Base-by-base conservation (phyloP, 2,797 vertebrate genomes). In the Poeciliopsis presidionis region DNA sequence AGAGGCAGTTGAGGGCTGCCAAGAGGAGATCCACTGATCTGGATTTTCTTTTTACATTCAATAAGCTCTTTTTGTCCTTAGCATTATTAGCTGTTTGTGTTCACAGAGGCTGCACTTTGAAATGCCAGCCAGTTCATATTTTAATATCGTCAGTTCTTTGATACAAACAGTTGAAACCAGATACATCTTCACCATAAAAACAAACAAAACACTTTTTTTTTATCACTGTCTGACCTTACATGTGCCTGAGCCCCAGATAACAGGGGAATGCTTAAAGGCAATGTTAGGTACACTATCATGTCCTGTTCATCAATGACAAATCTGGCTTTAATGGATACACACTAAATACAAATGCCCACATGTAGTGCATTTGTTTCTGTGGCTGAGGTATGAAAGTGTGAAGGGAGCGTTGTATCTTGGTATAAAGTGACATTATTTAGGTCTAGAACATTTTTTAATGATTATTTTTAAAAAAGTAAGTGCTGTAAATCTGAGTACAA, bases 21-120 rank as follows among this genome's bases (percentile, higher is more conserved):
- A 94, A 92, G 78, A 76, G 75, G 75, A 90, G 89, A 92, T 90
- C 83, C 81, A 88, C 85, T 82, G 89, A 91, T 93, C 78, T 90
- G 89, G 85, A 85, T 87, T 94, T 90, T 81, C 83, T 77, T 85
- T 85, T 90, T 82, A 82, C 84, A 81, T 80, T 73, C 82, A 84
- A 80, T 69, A 86, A 86, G 76, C 85, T 81, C 76, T 83, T 81
- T 88, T 89, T 91, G 85, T 93, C 81, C 79, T 83, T 80, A 0
- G 74, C 80, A 84, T 91, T 81, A 89, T 91, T 89, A 88, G 81
- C 77, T 84, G 77, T 82, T 81, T 78, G 39, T 41, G 71, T 72
- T 75, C 78, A 61, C 94, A 92, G 92, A 84, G 91, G 94, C 92
- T 94, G 94, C 94, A 95, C 83, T 93, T 25, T 69, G 65, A 69